Conservation (phyloP, 2,113 vertebrate genomes). For the Pteropus alecto region DNA sequence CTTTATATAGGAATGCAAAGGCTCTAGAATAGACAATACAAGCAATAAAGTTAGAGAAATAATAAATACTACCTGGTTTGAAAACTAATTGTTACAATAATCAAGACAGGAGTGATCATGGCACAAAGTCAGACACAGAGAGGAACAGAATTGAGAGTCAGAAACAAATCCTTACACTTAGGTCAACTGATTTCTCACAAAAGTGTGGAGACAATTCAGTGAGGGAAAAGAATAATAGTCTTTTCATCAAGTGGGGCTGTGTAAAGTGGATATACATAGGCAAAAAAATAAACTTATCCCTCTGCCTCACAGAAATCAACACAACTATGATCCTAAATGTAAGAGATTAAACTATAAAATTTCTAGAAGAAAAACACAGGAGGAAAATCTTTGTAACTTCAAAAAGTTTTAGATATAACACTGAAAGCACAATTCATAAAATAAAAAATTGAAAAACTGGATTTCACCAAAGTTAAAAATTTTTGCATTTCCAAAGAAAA, state of each 20-base stretch:
- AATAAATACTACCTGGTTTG: neutral
- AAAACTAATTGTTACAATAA: neutral
- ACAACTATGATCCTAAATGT: neutral
- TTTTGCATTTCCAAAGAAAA: neutral
- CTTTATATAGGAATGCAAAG: neutral
- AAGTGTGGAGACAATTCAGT: neutral
- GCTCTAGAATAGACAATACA: neutral
- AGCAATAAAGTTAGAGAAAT: neutral
- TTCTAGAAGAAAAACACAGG: neutral
- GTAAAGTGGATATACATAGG: too few species aligned
- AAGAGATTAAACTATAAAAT: neutral
- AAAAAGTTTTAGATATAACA: neutral
- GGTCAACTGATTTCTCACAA: neutral
- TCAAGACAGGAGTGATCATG: neutral
- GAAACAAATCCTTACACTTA: neutral
- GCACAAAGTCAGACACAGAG: neutral
- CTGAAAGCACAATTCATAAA: neutral
- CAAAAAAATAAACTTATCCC: neutral
- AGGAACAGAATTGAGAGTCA: neutral
- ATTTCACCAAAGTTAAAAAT: neutral
- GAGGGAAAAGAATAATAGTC: neutral
- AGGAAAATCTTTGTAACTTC: neutral
- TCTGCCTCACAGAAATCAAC: neutral
- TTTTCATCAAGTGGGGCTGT: neutral
- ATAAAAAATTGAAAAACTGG: neutral